A percentile compares a stretch with the other conserved stretches of the same genome.
Conservation (phyloP, 1,140 invertebrate species). For the Polypedilum pembai region DNA sequence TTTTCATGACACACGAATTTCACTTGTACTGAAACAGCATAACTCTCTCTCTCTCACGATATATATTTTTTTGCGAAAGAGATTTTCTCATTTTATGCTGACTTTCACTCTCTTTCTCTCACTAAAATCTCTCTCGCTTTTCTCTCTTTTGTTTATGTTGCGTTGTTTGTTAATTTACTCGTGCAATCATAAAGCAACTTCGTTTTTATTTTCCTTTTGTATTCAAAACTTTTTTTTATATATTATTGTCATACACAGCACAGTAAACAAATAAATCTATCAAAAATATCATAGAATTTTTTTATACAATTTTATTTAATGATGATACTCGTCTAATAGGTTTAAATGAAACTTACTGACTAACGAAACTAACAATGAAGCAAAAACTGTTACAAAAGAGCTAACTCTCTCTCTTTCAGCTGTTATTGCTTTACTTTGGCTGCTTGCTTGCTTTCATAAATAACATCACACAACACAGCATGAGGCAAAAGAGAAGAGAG, state of each 20-base stretch:
- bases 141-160: background rate
- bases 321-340: background rate
- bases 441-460: no score
- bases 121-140: background rate
- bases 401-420: background rate
- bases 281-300: no score
- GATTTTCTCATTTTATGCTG: background rate
- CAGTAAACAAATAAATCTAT: no score
- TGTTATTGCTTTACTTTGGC: conserved; percentile 9
- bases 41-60: background rate
- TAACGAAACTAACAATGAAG: background rate
- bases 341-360: background rate
- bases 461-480: background rate
- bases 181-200: background rate
- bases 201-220: background rate
- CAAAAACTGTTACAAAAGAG: background rate
- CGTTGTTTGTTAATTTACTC: background rate
- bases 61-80: background rate
- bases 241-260: no score
- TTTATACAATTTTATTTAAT: no score
- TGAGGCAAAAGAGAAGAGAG: background rate
- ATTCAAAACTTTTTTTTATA: background rate
- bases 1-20: background rate
- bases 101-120: background rate
- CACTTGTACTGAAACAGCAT: background rate